Conservation (phyloP, 2,113 vertebrate species). For the Mystacornis crossleyi region DNA sequence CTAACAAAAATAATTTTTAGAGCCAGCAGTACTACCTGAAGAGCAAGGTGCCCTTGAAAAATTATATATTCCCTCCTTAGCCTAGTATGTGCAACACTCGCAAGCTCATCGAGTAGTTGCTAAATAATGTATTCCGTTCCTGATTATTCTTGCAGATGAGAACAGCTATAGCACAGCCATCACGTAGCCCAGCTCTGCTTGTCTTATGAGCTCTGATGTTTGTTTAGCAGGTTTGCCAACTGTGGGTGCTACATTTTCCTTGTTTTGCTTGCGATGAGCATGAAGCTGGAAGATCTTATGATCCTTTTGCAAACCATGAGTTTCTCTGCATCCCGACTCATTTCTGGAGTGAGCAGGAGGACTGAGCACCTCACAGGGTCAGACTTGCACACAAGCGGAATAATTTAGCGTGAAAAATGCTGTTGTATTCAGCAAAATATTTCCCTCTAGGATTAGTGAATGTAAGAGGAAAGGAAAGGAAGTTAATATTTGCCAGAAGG, state of each 20-base stretch:
- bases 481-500: not conserved
- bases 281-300: not conserved
- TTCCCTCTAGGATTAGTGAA: not conserved
- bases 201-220: not conserved
- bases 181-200: not conserved
- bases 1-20: not conserved
- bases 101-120: not conserved
- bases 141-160: not conserved
- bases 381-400: not conserved
- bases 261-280: not conserved
- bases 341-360: not conserved
- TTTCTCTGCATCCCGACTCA: not conserved
- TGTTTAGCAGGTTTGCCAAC: not conserved
- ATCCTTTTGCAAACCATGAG: not conserved
- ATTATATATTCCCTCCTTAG: not conserved
- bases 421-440: not conserved
- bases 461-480: not conserved
- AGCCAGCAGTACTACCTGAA: not conserved
- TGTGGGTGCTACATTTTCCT: not conserved
- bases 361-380: not conserved
- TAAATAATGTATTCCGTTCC: not conserved
- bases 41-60: not conserved
- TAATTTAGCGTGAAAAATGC: slow-evolving; percentile 6
- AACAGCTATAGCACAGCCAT: not conserved
- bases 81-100: not conserved